Base-by-base conservation (phyloP, 1,140 invertebrate genomes). In the Bombus difficillimus region DNA sequence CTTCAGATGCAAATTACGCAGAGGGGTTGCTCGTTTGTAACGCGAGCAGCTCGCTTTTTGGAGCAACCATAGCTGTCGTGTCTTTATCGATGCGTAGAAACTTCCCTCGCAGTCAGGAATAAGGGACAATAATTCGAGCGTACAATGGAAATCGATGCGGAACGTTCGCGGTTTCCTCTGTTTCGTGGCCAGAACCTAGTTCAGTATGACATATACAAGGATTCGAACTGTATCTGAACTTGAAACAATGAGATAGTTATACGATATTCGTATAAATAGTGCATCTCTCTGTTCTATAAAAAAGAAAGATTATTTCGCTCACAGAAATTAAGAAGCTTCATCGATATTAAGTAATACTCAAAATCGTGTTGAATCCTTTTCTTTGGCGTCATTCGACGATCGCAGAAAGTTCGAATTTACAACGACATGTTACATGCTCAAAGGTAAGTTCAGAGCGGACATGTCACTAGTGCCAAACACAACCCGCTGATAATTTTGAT, bases 401-500 rank as follows among this genome's bases (percentile, higher is more conserved):
- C 1, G 47, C 47, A 47, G 15, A 6, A 47, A 18, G 47, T 18
- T 53, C 47, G 25, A 72, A 43, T 22, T n/a, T 15, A 5, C 10
- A 15, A 15, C 12, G 13, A 32, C 37, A n/a, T 3, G 39, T 43
- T 41, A 72, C 41, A 43, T 41, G 62, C 15, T 41, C 1, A 10
- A 3, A 12, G 47, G 47, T n/a, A 69, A 22, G 22, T 72, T 25
- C 10, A 28, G 8, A 0, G n/a, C 34, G 22, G 32, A 62, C 32
- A 59, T 72, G 13, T 85, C 53, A 1, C 18, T 73, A 59, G 73
- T 37, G 6, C 91, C 91, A 34, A 92, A 92, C 10, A 90, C 83
- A 13, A 97, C 96, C 41, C 94, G 95, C 43, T 94, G 91, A 88
- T 98, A 98, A 85, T 96, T 95, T 53, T 96, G 94, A 41, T 94